These are phyloP conservation scores for Arctia plantaginis DNA, from an alignment of 2,888 invertebrate genomes.

Conservation along the genomic window DNA sequence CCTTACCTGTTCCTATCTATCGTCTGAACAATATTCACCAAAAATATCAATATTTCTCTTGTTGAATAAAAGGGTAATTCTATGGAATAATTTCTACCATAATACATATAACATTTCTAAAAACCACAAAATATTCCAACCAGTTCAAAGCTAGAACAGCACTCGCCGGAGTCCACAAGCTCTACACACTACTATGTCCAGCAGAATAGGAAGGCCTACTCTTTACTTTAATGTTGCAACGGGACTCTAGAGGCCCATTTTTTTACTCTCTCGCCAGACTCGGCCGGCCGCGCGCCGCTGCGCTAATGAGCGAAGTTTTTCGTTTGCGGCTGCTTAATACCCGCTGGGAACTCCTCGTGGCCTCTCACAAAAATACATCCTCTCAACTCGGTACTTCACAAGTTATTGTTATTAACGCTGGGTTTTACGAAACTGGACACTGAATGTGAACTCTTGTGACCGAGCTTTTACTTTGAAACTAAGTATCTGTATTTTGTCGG, in stretches of 20 bases:
- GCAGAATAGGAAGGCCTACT: neutral
- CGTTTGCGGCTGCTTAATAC: slow-evolving; percentile 20
- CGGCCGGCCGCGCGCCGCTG: neutral
- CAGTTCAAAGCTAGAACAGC: neutral
- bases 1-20: neutral
- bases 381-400: neutral
- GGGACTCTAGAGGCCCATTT: slow-evolving; percentile 5
- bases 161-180: neutral
- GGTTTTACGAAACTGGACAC: neutral
- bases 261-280: neutral
- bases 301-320: slow-evolving; percentile 35
- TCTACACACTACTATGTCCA: neutral
- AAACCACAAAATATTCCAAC: neutral
- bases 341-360: neutral
- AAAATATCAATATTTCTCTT: neutral
- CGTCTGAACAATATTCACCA: neutral
- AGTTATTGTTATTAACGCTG: slow-evolving; percentile 14
- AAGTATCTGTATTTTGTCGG: neutral
- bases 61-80: neutral
- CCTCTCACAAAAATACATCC: slow-evolving; percentile 14
- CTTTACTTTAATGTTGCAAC: neutral
- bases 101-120: neutral
- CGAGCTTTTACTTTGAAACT: neutral
- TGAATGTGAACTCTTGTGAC: neutral
- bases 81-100: neutral